Evolutionary conservation across 1,140 invertebrate genomes (phyloP).

Genomic region (Monomorium pharaonis): DNA sequence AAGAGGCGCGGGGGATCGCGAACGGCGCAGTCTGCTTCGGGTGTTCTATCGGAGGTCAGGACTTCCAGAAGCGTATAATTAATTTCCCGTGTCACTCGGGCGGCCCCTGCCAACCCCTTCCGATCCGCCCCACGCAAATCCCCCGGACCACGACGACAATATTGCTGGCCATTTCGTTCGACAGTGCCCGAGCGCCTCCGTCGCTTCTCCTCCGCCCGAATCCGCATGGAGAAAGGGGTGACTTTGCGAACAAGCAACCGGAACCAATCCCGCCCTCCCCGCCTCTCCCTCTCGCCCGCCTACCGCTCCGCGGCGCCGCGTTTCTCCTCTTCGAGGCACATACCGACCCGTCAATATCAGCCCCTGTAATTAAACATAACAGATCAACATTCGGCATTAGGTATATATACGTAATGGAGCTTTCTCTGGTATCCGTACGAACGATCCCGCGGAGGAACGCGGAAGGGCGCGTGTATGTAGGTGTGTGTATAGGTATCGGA

Average conservation of each 20-base stretch:
- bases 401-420: constrained; percentile 67
- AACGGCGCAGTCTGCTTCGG: constrained; percentile 55
- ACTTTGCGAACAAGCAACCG: constrained; percentile 81
- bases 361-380: constrained; percentile 85
- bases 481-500: constrained; percentile 71
- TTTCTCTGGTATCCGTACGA: constrained; percentile 50
- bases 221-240: constrained; percentile 80
- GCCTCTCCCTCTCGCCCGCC: neutral
- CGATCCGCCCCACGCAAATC: constrained; percentile 75
- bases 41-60: constrained; percentile 68
- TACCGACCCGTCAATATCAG: constrained; percentile 83
- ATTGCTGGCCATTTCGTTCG: constrained; percentile 84
- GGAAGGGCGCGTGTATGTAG: constrained; percentile 33
- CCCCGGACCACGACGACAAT: constrained; percentile 82
- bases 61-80: constrained; percentile 85
- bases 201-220: constrained; percentile 74
- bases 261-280: constrained; percentile 73
- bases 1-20: constrained; percentile 29
- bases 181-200: constrained; percentile 79
- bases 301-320: constrained; percentile 11
- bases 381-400: constrained; percentile 83
- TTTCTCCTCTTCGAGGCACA: constrained; percentile 66
- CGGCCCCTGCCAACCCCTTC: constrained; percentile 71
- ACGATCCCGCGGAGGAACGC: constrained; percentile 49
- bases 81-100: constrained; percentile 84